These are phyloP conservation scores for Atta cephalotes DNA, from an alignment of 1,140 invertebrate species.

Conservation along the genomic window DNA sequence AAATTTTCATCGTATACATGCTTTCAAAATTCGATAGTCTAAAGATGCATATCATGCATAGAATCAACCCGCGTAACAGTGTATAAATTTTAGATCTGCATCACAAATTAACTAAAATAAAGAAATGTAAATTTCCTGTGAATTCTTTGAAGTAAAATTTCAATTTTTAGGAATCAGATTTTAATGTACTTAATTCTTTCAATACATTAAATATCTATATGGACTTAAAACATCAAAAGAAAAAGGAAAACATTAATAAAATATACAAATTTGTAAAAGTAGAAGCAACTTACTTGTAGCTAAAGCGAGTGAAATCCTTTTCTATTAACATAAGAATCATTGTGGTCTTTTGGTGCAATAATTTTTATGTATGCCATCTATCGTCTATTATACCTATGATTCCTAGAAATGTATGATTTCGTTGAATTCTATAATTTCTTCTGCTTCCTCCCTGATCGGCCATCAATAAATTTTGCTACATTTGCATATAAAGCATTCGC, in stretches of 20 bases:
- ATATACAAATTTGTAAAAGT: neutral
- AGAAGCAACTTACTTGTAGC: neutral
- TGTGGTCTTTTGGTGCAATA: neutral
- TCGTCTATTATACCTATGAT: neutral
- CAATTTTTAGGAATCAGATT: too few species aligned
- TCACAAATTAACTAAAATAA: conserved; percentile 6
- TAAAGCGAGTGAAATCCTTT: conserved; percentile 17
- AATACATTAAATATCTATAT: too few species aligned
- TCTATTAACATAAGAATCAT: neutral
- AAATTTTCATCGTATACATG: neutral
- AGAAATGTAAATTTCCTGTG: neutral
- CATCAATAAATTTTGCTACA: neutral
- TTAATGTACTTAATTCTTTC: too few species aligned
- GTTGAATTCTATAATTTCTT: neutral
- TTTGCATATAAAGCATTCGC: conserved; percentile 7
- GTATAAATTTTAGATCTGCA: neutral
- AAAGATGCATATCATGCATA: neutral
- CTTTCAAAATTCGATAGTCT: neutral
- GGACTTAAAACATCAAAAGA: too few species aligned
- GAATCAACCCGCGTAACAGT: neutral
- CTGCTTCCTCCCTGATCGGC: neutral
- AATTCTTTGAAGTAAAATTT: too few species aligned
- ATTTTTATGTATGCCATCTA: neutral
- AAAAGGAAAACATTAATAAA: neutral
- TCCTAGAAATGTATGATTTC: neutral